Conservation (phyloP, 2,797 vertebrate genomes). For the Trematomus bernacchii region DNA sequence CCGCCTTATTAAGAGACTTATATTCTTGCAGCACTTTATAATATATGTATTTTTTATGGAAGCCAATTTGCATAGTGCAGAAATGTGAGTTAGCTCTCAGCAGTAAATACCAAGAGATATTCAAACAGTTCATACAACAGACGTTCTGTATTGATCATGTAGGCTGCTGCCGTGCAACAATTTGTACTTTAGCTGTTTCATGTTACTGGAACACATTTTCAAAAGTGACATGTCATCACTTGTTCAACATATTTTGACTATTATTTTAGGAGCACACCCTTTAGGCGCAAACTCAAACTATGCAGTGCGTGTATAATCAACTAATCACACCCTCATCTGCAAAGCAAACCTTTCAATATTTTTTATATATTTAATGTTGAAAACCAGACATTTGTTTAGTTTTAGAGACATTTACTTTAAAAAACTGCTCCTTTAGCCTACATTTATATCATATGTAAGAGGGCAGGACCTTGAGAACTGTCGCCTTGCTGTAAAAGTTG, state of each 20-base stretch:
- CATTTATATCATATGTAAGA: background rate
- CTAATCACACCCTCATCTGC: constrained; percentile 29
- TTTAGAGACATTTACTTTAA: background rate
- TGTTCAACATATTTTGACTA: constrained; percentile 24
- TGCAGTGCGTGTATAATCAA: background rate
- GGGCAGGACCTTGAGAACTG: background rate
- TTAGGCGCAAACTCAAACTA: background rate
- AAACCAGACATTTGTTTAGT: background rate
- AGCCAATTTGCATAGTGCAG: background rate
- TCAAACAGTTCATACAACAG: background rate
- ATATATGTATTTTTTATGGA: background rate
- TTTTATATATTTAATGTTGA: too few species aligned
- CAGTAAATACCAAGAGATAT: background rate
- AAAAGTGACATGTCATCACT: constrained; percentile 41
- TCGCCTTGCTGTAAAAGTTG: background rate
- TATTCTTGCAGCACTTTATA: background rate
- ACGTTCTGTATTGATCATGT: too few species aligned
- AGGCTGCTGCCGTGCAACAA: background rate
- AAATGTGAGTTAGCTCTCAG: background rate
- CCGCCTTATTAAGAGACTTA: background rate
- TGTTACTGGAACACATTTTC: background rate
- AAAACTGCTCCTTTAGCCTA: background rate
- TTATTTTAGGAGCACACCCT: constrained; percentile 36
- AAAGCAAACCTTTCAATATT: constrained; percentile 7
- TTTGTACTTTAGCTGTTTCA: background rate